Conservation (phyloP, 2,113 vertebrate species). For the Pelmatolapia mariae region DNA sequence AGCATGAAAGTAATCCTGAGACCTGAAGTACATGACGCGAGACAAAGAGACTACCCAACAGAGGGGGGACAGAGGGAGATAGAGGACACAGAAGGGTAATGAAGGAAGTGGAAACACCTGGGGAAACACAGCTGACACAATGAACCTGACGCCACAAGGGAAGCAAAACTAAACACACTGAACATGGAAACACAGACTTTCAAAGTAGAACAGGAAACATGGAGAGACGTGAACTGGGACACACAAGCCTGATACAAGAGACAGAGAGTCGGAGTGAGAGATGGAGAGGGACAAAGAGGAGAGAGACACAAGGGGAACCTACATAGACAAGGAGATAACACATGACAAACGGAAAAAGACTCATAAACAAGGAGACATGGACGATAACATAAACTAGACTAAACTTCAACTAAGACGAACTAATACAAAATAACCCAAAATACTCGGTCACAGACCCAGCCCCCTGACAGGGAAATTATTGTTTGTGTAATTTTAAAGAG, state of each 20-base stretch:
- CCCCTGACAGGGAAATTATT: neutral
- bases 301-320: neutral
- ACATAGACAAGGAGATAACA: neutral
- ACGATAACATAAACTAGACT: neutral
- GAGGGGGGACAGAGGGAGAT: neutral
- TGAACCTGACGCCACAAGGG: neutral
- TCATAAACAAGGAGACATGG: neutral
- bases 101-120: neutral
- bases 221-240: neutral
- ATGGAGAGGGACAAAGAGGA: neutral
- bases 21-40: neutral
- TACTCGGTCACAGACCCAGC: neutral
- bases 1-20: neutral
- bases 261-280: neutral
- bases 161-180: neutral
- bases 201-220: neutral
- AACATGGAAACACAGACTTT: neutral
- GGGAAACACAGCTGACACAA: neutral
- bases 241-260: neutral
- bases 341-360: neutral
- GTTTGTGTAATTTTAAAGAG: neutral
- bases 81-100: neutral
- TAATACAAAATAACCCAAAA: neutral
- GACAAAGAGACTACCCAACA: neutral
- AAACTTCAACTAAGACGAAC: neutral